Percentiles rank a stretch among this genome's conserved stretches.
Evolutionary conservation across 2,113 vertebrate genomes (phyloP).

Genomic region (Bostrychus sinensis): DNA sequence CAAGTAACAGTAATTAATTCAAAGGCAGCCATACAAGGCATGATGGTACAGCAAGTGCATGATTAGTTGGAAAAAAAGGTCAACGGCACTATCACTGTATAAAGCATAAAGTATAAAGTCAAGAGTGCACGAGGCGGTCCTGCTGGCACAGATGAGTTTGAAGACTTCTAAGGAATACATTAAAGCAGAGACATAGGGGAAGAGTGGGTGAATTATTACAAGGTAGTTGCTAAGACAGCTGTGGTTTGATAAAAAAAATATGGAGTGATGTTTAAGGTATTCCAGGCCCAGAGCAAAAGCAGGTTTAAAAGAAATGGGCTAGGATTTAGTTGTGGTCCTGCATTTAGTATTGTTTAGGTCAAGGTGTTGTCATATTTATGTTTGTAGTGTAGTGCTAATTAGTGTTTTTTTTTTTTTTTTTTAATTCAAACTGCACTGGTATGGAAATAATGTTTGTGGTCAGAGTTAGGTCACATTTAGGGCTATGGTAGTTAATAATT

Average conservation of each 20-base stretch:
- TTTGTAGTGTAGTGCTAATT: too few species aligned
- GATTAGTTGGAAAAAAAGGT: slow-evolving; percentile 39
- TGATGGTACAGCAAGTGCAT: slow-evolving; percentile 34
- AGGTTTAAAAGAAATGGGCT: too few species aligned
- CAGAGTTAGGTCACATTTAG: too few species aligned
- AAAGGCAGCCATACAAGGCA: slow-evolving; percentile 14
- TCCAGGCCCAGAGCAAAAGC: too few species aligned
- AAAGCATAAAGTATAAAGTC: slow-evolving; percentile 18
- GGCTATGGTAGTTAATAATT: too few species aligned
- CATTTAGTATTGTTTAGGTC: too few species aligned
- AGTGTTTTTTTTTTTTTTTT: too few species aligned
- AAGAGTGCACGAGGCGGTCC: slow-evolving; percentile 13
- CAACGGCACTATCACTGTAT: slow-evolving; percentile 17
- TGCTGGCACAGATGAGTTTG: slow-evolving; percentile 22
- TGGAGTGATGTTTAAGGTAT: neutral
- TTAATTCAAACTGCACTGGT: too few species aligned
- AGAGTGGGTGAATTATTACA: neutral
- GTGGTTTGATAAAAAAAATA: neutral
- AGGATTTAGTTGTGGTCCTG: too few species aligned
- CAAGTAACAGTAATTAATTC: slow-evolving; percentile 28
- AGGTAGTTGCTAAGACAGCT: neutral
- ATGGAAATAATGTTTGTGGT: too few species aligned
- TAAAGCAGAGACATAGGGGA: neutral
- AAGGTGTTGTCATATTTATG: too few species aligned
- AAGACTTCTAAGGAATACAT: slow-evolving; percentile 10